Conservation (phyloP, 2,113 vertebrate species). For the Mus pahari region DNA sequence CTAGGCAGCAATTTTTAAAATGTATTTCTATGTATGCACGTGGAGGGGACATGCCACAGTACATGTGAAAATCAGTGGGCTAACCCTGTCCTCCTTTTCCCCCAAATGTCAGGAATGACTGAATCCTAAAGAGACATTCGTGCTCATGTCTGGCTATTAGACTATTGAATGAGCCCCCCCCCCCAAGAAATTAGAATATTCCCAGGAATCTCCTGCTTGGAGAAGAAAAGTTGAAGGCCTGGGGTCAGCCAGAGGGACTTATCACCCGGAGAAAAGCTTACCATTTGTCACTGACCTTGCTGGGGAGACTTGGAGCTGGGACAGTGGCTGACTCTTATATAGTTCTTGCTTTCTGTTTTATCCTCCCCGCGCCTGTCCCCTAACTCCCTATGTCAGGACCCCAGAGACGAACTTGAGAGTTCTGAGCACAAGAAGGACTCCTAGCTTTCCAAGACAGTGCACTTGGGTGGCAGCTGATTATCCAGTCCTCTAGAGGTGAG, state of each 20-base stretch:
- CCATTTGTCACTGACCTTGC: too few species aligned
- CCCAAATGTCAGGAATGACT: neutral
- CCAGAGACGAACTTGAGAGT: neutral
- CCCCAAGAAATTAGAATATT: neutral
- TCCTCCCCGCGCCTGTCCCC: accelerated
- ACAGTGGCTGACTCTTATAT: neutral
- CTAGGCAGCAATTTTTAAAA: neutral
- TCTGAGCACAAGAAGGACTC: neutral
- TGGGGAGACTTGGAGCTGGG: neutral
- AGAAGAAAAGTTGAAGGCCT: neutral
- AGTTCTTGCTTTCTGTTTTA: neutral
- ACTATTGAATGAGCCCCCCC: neutral
- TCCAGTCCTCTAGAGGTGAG: neutral
- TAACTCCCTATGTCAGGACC: neutral
- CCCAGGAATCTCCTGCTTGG: neutral
- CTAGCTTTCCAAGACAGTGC: neutral
- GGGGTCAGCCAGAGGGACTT: neutral
- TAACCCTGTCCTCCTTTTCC: too few species aligned
- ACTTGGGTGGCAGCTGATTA: neutral
- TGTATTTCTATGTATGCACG: neutral
- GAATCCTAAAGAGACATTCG: neutral
- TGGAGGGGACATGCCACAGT: neutral
- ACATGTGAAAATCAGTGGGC: neutral
- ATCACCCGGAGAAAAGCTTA: neutral
- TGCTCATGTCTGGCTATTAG: neutral